phyloP scores from a whole-genome alignment of 2,113 vertebrate genomes.

The Melanocharis versteri region DNA sequence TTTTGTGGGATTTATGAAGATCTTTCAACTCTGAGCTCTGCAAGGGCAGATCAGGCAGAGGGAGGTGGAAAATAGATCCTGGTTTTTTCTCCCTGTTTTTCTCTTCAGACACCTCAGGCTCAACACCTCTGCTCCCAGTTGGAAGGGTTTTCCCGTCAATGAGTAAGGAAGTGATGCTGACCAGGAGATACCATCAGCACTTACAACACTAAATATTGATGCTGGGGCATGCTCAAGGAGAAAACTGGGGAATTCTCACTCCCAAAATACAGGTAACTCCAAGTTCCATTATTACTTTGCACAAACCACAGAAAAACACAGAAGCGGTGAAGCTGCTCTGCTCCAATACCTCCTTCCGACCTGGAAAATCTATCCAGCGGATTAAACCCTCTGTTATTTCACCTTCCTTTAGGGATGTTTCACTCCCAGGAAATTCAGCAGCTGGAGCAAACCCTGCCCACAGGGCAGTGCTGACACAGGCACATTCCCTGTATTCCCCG shows the following conservation, averaged over 20 bases:
- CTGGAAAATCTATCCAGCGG: neutral
- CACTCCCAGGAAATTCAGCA: neutral
- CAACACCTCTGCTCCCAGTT: neutral
- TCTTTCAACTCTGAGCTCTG: neutral
- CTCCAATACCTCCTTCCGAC: neutral
- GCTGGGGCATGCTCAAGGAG: neutral
- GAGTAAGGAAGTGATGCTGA: neutral
- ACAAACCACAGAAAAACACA: neutral
- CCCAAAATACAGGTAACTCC: neutral
- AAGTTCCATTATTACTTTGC: neutral
- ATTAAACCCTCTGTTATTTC: neutral
- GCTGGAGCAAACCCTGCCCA: neutral
- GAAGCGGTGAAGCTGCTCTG: neutral
- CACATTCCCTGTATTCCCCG: neutral
- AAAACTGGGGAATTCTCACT: slow-evolving; percentile 21
- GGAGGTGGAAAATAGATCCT: neutral
- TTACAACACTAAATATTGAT: neutral
- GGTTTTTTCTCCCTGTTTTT: neutral
- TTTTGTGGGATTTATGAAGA: neutral
- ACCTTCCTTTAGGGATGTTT: neutral
- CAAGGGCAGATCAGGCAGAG: neutral
- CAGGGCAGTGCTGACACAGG: neutral
- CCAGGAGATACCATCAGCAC: neutral
- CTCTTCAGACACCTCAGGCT: neutral
- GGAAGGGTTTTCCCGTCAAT: neutral